Percentiles rank a stretch among this genome's conserved stretches.
phyloP scores from a whole-genome alignment of 1,140 invertebrate genomes.

The Holotrichia oblita region DNA sequence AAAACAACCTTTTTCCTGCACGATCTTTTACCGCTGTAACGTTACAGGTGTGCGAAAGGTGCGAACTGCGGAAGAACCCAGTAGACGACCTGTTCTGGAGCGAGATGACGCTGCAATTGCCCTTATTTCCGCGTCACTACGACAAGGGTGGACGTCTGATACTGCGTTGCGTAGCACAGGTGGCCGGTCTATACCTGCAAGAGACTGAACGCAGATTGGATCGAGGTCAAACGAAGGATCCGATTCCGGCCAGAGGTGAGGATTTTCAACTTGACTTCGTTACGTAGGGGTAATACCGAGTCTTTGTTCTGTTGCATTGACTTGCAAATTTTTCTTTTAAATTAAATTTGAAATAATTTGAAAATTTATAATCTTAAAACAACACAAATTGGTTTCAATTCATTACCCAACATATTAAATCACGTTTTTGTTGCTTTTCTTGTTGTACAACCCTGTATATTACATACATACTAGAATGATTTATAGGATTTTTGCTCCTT shows the following conservation, averaged over 20 bases:
- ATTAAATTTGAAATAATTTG: background rate
- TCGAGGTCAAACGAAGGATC: constrained; percentile 63
- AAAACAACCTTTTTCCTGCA: no score
- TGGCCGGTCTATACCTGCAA: constrained; percentile 66
- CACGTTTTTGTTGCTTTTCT: no score
- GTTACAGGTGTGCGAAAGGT: constrained; percentile 38
- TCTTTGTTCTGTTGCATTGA: background rate
- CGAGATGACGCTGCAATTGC: constrained; percentile 55
- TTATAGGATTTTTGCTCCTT: no score
- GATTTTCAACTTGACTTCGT: background rate
- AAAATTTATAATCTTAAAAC: no score
- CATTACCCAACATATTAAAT: no score
- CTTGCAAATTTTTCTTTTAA: background rate
- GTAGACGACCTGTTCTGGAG: constrained; percentile 56
- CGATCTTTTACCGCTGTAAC: no score
- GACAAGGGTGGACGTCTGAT: constrained; percentile 59
- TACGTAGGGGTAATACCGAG: background rate
- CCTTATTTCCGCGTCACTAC: constrained; percentile 59
- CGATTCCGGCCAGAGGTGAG: constrained; percentile 68
- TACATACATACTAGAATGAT: no score
- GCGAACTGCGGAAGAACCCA: constrained; percentile 2
- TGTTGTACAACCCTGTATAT: no score
- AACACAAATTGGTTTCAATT: no score
- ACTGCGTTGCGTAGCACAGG: constrained; percentile 66
- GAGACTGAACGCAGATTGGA: constrained; percentile 65